Percentiles rank a stretch among this genome's conserved stretches.
Evolutionary conservation across 1,140 invertebrate genomes (phyloP).

Genomic region (Papilio helenus): DNA sequence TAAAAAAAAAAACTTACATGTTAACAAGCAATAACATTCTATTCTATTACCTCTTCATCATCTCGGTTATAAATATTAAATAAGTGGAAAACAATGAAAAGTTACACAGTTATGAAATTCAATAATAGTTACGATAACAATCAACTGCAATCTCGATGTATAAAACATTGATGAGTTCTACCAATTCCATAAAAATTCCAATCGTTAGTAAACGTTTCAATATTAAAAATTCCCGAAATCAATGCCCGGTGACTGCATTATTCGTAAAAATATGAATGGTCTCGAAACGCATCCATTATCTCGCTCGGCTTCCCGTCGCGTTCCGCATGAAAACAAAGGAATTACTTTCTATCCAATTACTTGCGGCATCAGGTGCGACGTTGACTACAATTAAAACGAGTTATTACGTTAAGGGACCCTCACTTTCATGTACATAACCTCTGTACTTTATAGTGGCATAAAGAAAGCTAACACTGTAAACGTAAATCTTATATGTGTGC

Average conservation of each 20-base stretch:
- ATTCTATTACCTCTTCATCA: neutral
- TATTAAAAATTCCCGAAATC: slow-evolving; percentile 33
- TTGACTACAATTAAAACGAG: slow-evolving; percentile 71
- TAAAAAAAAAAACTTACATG: too few relatives aligned
- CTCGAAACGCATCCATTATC: slow-evolving; percentile 29
- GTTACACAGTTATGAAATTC: neutral
- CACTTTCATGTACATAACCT: slow-evolving; percentile 50
- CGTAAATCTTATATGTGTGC: slow-evolving; percentile 74
- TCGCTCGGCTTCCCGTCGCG: neutral
- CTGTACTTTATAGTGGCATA: slow-evolving; percentile 77
- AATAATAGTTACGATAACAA: slow-evolving; percentile 10
- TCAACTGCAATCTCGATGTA: slow-evolving; percentile 3
- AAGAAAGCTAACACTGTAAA: slow-evolving; percentile 75
- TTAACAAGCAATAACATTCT: neutral
- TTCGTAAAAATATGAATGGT: slow-evolving; percentile 28
- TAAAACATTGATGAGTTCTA: slow-evolving; percentile 14
- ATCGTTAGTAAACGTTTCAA: slow-evolving; percentile 35
- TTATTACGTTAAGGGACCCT: slow-evolving; percentile 61
- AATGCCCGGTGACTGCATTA: slow-evolving; percentile 11
- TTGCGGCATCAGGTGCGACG: slow-evolving; percentile 66
- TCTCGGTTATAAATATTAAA: neutral
- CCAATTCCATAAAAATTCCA: slow-evolving; percentile 22
- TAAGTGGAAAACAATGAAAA: neutral
- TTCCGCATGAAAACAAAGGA: slow-evolving; percentile 51
- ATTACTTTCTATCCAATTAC: slow-evolving; percentile 54